These are phyloP conservation scores for Ceraclea dissimilis DNA, from an alignment of 2,888 invertebrate genomes.

Conservation along the genomic window DNA sequence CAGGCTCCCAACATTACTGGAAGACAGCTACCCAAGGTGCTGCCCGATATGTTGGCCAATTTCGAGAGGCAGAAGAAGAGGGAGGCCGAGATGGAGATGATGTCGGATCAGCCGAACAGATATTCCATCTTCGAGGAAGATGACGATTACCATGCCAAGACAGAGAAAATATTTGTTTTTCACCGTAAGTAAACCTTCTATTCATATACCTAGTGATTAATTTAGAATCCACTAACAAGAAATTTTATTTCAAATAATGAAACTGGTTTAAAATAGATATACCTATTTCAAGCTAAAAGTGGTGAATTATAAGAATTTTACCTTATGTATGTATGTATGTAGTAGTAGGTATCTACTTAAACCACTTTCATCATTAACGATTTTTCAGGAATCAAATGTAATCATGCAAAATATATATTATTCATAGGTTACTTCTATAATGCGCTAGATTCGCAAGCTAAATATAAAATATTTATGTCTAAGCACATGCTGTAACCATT, in stretches of 20 bases:
- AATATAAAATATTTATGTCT: too few species aligned
- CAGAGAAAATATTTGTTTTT: constrained; percentile 61
- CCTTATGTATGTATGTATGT: too few species aligned
- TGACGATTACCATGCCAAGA: constrained; percentile 60
- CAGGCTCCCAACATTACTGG: constrained; percentile 58
- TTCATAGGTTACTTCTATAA: too few species aligned
- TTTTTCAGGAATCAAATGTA: too few species aligned
- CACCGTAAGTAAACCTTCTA: constrained; percentile 62
- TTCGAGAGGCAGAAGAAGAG: constrained; percentile 31
- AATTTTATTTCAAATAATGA: neutral
- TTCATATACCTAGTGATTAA: constrained; percentile 24
- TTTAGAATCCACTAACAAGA: neutral
- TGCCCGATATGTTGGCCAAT: constrained; percentile 37
- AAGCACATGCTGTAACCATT: too few species aligned
- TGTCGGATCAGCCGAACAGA: constrained; percentile 46
- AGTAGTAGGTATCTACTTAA: too few species aligned
- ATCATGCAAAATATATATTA: too few species aligned
- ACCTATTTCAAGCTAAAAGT: too few species aligned
- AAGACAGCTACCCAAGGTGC: constrained; percentile 50
- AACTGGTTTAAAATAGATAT: neutral
- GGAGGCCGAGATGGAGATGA: constrained; percentile 28
- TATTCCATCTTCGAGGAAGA: constrained; percentile 49
- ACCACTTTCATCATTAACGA: too few species aligned
- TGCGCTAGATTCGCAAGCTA: too few species aligned
- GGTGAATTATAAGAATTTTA: too few species aligned